phyloP scores from a whole-genome alignment of 2,888 invertebrate species.

The Oscheius sp. region DNA sequence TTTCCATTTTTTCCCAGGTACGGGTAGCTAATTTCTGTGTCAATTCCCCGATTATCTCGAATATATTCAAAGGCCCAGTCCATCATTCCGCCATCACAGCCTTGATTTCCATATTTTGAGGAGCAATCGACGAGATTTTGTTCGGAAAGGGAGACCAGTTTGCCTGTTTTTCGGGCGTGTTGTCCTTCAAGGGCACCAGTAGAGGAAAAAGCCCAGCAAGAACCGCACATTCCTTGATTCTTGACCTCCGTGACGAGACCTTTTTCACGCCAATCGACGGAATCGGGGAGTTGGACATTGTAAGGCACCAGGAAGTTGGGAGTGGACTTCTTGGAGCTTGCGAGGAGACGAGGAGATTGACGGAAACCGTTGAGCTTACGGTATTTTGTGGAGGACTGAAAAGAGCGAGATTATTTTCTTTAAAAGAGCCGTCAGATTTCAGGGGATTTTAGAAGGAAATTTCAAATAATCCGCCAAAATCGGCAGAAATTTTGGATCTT shows the following conservation, averaged over 20 bases:
- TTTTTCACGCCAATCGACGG: slow-evolving; percentile 70
- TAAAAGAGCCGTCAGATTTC: no score
- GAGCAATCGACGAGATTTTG: slow-evolving; percentile 69
- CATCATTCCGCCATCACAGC: slow-evolving; percentile 76
- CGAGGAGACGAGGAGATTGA: slow-evolving; percentile 44
- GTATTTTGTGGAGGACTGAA: slow-evolving; percentile 69
- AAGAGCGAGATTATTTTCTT: background rate
- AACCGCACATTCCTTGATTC: slow-evolving; percentile 71
- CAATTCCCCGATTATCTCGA: slow-evolving; percentile 81
- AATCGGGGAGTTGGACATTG: slow-evolving; percentile 66
- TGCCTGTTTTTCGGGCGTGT: slow-evolving; percentile 63
- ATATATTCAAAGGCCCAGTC: slow-evolving; percentile 75
- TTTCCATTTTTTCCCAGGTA: slow-evolving; percentile 79
- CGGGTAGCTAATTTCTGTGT: slow-evolving; percentile 88
- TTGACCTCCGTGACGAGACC: slow-evolving; percentile 69
- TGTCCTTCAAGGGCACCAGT: slow-evolving; percentile 71
- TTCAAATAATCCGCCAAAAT: no score
- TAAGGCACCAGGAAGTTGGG: slow-evolving; percentile 64
- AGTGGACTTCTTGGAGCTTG: slow-evolving; percentile 49
- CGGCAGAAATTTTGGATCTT: no score
- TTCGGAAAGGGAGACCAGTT: slow-evolving; percentile 67
- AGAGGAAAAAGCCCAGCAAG: slow-evolving; percentile 70
- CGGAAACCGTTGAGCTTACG: slow-evolving; percentile 70
- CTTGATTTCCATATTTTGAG: slow-evolving; percentile 74
- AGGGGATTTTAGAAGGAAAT: no score